phyloP scores from a whole-genome alignment of 2,113 vertebrate species.

The Crotalus viridis region DNA sequence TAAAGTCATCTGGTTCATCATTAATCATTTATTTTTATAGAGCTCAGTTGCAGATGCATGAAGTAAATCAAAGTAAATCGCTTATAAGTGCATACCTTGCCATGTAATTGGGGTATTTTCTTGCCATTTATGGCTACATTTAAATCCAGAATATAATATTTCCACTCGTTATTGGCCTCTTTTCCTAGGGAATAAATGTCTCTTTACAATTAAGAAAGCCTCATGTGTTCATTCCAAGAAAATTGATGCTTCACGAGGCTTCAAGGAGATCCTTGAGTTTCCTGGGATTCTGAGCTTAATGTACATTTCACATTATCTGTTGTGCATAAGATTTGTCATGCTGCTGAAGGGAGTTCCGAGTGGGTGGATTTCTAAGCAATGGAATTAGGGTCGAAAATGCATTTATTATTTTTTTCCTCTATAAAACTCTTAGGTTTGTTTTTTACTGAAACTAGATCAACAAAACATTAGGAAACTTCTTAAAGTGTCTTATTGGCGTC shows the following conservation, averaged over 20 bases:
- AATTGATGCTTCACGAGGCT: slow-evolving; percentile 19
- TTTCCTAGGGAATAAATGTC: not conserved
- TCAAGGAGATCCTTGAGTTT: not conserved
- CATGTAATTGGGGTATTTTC: not conserved
- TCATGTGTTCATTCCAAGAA: not conserved
- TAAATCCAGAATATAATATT: not conserved
- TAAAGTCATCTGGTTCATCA: slow-evolving; percentile 2
- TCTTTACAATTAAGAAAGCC: slow-evolving; percentile 8
- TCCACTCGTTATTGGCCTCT: not conserved
- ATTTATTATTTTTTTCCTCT: not conserved
- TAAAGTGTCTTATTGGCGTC: not conserved
- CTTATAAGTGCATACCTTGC: slow-evolving; percentile 1
- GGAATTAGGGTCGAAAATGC: not conserved
- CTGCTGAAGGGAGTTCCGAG: not conserved
- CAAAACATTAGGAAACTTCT: not conserved
- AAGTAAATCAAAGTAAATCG: not conserved
- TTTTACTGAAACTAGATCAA: not conserved
- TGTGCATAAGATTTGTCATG: not conserved
- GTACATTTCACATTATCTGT: not conserved
- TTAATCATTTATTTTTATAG: slow-evolving; percentile 25
- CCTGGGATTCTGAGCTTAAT: slow-evolving; percentile 5
- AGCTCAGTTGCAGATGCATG: not conserved
- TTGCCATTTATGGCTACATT: not conserved
- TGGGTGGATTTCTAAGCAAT: not conserved
- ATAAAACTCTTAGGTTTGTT: not conserved